Evolutionary conservation across 1,140 invertebrate genomes (phyloP).

Genomic region (Megathymus violae): DNA sequence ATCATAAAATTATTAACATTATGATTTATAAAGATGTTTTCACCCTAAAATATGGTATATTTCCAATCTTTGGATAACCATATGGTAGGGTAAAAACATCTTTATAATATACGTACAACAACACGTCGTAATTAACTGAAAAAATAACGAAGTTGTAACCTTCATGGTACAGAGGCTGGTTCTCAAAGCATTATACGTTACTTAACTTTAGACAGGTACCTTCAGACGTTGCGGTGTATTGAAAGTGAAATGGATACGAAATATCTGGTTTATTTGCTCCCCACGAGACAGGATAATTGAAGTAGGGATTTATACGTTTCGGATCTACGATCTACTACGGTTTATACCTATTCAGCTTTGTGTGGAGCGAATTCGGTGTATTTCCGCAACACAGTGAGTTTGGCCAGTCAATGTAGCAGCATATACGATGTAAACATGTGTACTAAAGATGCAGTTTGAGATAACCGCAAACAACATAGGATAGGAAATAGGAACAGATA

Average conservation of each 20-base stretch:
- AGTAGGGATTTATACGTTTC: slow-evolving; percentile 77
- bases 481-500: slow-evolving; percentile 20
- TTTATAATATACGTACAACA: too few relatives aligned
- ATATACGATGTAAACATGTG: slow-evolving; percentile 29
- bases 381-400: slow-evolving; percentile 41
- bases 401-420: slow-evolving; percentile 24
- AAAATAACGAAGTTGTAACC: slow-evolving; percentile 31
- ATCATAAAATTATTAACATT: too few relatives aligned
- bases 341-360: slow-evolving; percentile 45
- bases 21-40: too few relatives aligned
- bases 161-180: slow-evolving; percentile 19
- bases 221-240: slow-evolving; percentile 51
- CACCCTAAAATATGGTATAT: too few relatives aligned
- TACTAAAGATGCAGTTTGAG: slow-evolving; percentile 30
- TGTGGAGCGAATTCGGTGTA: slow-evolving; percentile 44
- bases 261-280: slow-evolving; percentile 73
- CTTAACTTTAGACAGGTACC: slow-evolving; percentile 54
- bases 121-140: slow-evolving; percentile 17
- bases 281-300: slow-evolving; percentile 75
- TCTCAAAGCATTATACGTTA: slow-evolving; percentile 46
- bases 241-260: slow-evolving; percentile 71
- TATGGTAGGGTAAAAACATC: too few relatives aligned
- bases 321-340: slow-evolving; percentile 61
- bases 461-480: slow-evolving; percentile 18
- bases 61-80: too few relatives aligned